Conservation (phyloP, 2,797 vertebrate genomes). For the Chelon auratus region DNA sequence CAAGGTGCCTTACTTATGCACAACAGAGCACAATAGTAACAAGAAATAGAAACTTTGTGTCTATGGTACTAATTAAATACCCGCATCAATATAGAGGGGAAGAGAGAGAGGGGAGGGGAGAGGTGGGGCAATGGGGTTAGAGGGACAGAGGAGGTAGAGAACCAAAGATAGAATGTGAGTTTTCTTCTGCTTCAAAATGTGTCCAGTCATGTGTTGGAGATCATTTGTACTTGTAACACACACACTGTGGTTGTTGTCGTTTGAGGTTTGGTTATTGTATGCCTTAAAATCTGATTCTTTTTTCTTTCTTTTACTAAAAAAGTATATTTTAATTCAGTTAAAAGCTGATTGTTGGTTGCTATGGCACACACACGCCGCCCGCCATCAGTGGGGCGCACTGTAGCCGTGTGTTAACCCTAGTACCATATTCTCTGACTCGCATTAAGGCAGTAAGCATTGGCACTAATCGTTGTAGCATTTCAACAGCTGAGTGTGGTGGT, state of each 20-base stretch:
- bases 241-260: conserved; percentile 57
- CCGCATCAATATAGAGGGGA: conserved; percentile 89
- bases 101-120: conserved; percentile 64
- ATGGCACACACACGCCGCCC: conserved; percentile 87
- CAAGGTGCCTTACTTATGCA: conserved; percentile 92
- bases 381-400: conserved; percentile 78
- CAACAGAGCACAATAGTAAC: conserved; percentile 90
- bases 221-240: conserved; percentile 64
- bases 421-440: conserved; percentile 85
- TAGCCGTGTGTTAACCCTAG: conserved; percentile 82
- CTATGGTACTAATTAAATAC: conserved; percentile 90
- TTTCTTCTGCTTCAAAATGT: conserved; percentile 75
- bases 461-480: conserved; percentile 87
- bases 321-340: conserved; percentile 80
- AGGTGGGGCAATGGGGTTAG: conserved; percentile 58
- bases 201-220: conserved; percentile 72
- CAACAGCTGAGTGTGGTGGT: conserved; percentile 69
- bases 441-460: conserved; percentile 99
- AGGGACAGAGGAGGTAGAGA: conserved; percentile 84
- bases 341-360: conserved; percentile 87
- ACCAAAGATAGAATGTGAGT: conserved; percentile 79
- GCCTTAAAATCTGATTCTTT: conserved; percentile 76
- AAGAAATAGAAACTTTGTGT: conserved; percentile 89
- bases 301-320: conserved; percentile 76
- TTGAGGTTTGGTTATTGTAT: conserved; percentile 80